Conservation (phyloP, 2,113 vertebrate genomes). For the Plecturocebus donacophilus region DNA sequence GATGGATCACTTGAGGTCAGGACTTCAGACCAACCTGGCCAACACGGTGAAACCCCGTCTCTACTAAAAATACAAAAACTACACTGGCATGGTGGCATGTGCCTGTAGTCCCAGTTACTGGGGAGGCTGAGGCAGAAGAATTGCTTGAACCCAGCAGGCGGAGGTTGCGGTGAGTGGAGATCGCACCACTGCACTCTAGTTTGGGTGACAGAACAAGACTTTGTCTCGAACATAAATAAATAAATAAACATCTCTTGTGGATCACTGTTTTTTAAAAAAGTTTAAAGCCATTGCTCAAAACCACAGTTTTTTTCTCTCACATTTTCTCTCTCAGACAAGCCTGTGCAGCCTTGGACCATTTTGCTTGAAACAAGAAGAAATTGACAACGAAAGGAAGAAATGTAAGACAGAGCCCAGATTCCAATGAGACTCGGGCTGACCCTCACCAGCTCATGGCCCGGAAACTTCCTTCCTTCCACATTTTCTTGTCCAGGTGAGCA, state of each 20-base stretch:
- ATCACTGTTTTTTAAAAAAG: not conserved
- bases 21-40: not conserved
- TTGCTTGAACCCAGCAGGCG: not conserved
- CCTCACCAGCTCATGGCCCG: not conserved
- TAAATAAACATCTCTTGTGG: not conserved
- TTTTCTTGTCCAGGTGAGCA: not conserved
- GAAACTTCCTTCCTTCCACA: no score
- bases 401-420: not conserved
- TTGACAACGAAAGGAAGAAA: not conserved
- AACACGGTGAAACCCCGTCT: not conserved
- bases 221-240: not conserved
- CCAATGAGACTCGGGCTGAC: not conserved
- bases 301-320: not conserved
- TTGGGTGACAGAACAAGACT: not conserved
- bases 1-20: not conserved
- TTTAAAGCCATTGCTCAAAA: not conserved
- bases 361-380: not conserved
- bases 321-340: constrained; percentile 1
- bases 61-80: not conserved
- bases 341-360: not conserved
- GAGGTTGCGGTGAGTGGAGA: not conserved
- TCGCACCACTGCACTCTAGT: not conserved
- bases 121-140: not conserved
- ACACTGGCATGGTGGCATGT: not conserved
- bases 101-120: not conserved